Evolutionary conservation across 2,888 invertebrate species (phyloP).

Genomic region (Amphipoea oculea): DNA sequence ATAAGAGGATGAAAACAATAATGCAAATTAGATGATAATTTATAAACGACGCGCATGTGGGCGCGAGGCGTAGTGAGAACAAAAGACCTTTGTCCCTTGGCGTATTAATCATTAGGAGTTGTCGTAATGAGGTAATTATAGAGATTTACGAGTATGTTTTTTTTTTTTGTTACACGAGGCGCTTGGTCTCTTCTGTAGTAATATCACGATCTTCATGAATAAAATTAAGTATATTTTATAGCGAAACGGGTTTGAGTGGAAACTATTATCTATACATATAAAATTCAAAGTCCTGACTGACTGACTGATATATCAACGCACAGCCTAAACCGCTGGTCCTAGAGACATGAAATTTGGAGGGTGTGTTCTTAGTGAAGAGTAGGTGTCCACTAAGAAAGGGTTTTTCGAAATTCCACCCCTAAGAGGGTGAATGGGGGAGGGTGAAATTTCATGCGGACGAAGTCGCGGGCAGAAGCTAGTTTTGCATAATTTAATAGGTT

Average conservation of each 20-base stretch:
- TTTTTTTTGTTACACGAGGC: not conserved
- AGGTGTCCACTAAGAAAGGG: no score
- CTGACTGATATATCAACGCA: no score
- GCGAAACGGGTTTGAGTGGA: not conserved
- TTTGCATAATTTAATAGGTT: not conserved
- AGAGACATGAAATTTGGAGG: no score
- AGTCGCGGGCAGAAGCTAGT: not conserved
- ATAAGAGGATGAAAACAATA: conserved; percentile 29
- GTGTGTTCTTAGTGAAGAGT: no score
- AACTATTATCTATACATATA: no score
- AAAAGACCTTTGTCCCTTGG: conserved; percentile 40
- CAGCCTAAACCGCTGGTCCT: no score
- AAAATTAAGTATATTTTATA: not conserved
- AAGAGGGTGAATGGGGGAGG: no score
- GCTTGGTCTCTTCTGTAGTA: not conserved
- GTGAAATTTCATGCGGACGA: no score
- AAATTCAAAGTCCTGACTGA: no score
- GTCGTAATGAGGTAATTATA: conserved; percentile 16
- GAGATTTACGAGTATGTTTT: not conserved
- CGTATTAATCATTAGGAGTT: conserved; percentile 2
- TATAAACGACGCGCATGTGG: conserved; percentile 28
- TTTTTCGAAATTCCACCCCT: no score
- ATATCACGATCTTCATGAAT: not conserved
- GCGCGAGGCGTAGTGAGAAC: conserved; percentile 21
- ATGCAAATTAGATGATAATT: conserved; percentile 52